Evolutionary conservation across 2,888 invertebrate genomes (phyloP), one percentile per base, ranked within the genome.

Genomic region (Germaria angustata): DNA sequence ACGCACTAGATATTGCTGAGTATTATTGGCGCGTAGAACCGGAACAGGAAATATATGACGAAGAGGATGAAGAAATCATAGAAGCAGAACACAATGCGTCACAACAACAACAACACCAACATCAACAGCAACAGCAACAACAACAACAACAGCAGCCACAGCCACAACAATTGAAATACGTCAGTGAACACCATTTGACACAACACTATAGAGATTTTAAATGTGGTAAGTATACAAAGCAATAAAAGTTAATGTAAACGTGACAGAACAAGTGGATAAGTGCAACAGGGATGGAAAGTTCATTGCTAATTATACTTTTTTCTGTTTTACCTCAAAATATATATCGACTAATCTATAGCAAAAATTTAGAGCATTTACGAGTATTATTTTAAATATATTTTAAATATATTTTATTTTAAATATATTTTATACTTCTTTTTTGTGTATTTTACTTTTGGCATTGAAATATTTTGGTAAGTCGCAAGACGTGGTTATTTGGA

Each of bases 21-120:
- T 91, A 88, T 85, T 90, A 90, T 85, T 90, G 90, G 88, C 90
- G 87, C 28, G 89, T 90, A 80, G 90, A 90, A 86, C 89, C 90
- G 66, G 90, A 90, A 84, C 87, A 86, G 61, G 86, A 85, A 55
- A 78, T 68, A 34, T 73, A 80, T 51, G 84, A 87, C 72, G 87
- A 87, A 79, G 86, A 86, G 11, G 84, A 86, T 32, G 84, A 84
- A 39, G 66, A 80, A 49, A 44, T 63, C 32, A 76, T 78, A 66
- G 84, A 84, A 72, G 55, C 73, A 49, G 81, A 81, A 81, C 76
- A 39, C 11, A 65, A 8, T 44, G 53, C 49, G 8, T 49, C 78
- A 83, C 79, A 76, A 73, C 72, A 55, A 17, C 51, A 57, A 9
- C 49, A n/a, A n/a, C n/a, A n/a, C n/a, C n/a, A n/a, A n/a, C n/a